phyloP scores from a whole-genome alignment of 2,113 vertebrate genomes.

The Nestor notabilis region DNA sequence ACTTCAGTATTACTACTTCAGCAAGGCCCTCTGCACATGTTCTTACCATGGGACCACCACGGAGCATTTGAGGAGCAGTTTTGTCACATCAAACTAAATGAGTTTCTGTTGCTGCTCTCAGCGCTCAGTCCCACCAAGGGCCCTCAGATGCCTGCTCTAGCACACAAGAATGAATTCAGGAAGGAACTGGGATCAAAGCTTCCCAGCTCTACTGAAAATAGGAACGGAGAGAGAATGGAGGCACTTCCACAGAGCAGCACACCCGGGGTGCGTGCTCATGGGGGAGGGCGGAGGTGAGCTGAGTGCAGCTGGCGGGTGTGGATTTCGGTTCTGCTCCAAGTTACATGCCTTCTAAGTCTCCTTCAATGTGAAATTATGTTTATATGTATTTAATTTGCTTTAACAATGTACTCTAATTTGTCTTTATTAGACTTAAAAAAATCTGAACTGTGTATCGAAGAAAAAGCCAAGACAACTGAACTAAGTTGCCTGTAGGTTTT shows the following conservation, averaged over 20 bases:
- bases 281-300: conserved; percentile 40
- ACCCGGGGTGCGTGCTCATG: not conserved
- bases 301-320: not conserved
- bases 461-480: not conserved
- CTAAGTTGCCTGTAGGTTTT: not conserved
- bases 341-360: not conserved
- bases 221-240: not conserved
- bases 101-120: conserved; percentile 61
- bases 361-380: not conserved
- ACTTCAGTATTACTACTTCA: conserved; percentile 50
- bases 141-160: conserved; percentile 29
- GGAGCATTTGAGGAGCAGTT: conserved; percentile 34
- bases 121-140: conserved; percentile 34
- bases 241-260: conserved; percentile 26
- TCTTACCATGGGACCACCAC: conserved; percentile 20
- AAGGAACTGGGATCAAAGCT: conserved; percentile 30
- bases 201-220: not conserved
- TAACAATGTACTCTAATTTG: not conserved
- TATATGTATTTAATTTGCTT: not conserved
- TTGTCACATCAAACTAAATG: conserved; percentile 49
- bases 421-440: not conserved
- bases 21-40: conserved; percentile 30
- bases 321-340: conserved; percentile 33
- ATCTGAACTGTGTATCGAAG: not conserved
- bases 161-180: conserved; percentile 21